These are phyloP conservation scores for Drosophila imparisetae DNA, from an alignment of 2,888 invertebrate genomes.

Conservation along the genomic window DNA sequence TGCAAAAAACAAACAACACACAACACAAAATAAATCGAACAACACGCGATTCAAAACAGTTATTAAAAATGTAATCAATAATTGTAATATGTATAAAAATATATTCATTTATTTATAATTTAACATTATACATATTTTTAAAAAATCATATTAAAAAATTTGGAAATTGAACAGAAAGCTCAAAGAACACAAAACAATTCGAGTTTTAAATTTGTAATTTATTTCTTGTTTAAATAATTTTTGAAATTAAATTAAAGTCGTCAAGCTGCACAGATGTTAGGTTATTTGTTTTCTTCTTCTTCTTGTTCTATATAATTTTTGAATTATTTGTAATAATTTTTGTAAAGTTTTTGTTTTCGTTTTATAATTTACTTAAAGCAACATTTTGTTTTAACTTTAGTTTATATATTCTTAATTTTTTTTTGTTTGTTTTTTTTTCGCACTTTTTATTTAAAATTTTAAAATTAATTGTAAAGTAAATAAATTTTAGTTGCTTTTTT, in stretches of 20 bases:
- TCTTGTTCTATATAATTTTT: conserved; percentile 46
- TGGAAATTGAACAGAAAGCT: conserved; percentile 69
- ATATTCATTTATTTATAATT: conserved; percentile 30
- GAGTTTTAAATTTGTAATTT: conserved; percentile 9
- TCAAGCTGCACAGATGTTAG: conserved; percentile 51
- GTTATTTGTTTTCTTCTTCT: conserved; percentile 19
- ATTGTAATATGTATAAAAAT: conserved; percentile 37
- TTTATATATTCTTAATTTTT: conserved; percentile 16
- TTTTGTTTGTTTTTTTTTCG: conserved; percentile 8
- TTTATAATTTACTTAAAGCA: conserved; percentile 72
- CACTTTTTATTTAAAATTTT: conserved; percentile 64
- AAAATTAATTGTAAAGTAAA: conserved; percentile 50
- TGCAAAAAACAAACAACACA: conserved; percentile 61
- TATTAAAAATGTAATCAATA: conserved; percentile 47
- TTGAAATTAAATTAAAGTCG: conserved; percentile 72
- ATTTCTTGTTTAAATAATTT: conserved; percentile 47
- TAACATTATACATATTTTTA: conserved; percentile 28
- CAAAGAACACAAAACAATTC: conserved; percentile 40
- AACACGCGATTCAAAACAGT: conserved; percentile 48
- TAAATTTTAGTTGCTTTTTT: conserved; percentile 35
- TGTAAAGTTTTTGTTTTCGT: conserved; percentile 48
- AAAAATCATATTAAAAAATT: conserved; percentile 52
- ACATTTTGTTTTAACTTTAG: conserved; percentile 36
- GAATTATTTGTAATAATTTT: conserved; percentile 77
- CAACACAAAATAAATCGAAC: conserved; percentile 29